Base-by-base conservation (phyloP, 1,140 invertebrate genomes). In the Nasonia giraulti region DNA sequence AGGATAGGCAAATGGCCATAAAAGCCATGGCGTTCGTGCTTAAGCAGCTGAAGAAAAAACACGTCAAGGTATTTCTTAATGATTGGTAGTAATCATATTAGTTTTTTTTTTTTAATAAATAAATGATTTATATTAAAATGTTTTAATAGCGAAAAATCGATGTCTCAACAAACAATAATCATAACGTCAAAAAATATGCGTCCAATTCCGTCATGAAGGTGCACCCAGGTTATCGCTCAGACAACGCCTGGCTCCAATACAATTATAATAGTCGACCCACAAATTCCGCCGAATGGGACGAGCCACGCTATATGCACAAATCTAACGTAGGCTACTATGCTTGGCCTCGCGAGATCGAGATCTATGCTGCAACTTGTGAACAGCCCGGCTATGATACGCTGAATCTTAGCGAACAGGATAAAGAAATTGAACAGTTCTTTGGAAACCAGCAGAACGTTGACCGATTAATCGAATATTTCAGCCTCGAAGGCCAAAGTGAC, bases 401-500 rank as follows among this genome's bases (percentile, higher is more conserved):
- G 31, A 40, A 23, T 4, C 8, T 40, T 0, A 62, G 23, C 2
- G 93, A 94, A 23, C 92, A 92, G 14, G 97, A 98, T 88, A 92
- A 91, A 12, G 93, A 95, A 73, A 92, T 98, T 1, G 94, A 95
- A 89, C 92, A 95, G 20, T 96, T 96, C 87, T 97, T 98, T 89
- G 94, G 88, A 0, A 93, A 96, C 87, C 90, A 94, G 20, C 92
- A 93, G 0, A 97, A 96, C 91, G 92, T 99, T 1, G 94, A 96
- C 10, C 95, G 95, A 87, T 92, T 98, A 1, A 94, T 98, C 4
- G 93, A 94, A 3, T 97, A 95, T 90, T 94, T 97, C 44, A 96
- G 96, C 2, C 93, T 98, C 4, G 98, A 99, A 89, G 97, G 98
- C 87, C 96, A 96, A 87, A 98, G 98, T 90, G 97, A 96, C 33